Base-by-base conservation (phyloP, 2,888 invertebrate species). In the Tridacna crocea region DNA sequence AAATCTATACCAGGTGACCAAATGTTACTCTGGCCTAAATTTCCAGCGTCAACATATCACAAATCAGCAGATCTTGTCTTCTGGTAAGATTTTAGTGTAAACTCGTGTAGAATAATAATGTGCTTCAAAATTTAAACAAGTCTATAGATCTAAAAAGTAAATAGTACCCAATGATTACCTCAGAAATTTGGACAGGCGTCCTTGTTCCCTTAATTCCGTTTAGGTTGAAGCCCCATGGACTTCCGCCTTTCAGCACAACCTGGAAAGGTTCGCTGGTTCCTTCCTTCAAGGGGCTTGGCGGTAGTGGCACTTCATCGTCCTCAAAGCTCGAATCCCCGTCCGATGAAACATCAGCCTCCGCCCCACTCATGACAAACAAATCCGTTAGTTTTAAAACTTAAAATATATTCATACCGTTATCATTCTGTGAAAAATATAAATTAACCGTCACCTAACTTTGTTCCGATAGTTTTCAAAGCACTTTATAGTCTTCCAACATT, bases 201-300 rank as follows among this genome's bases (percentile, higher is more conserved):
- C 79, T 84, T 13, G 88, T 82, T 27, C 89, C 90, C 12, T 82
- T 72, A 8, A 91, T 91, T 46, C 90, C 90, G 46, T 83, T 83
- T 51, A 92, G 60, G 13, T 87, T 88, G 68, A 92, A 92, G 8
- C 92, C 92, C 92, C 92, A 92, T 15, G 92, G 92, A 26, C 84
- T 81, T 0, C 92, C 92, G 1, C 92, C 92, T 72, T 89, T 89
- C 22, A 92, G 80, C 60, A 91, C 87, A 46, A 92, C 90, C 27
- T 89, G 88, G 75, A 91, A 90, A 3, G 91, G 88, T 47, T 87
- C 88, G 22, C 75, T 83, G 47, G 81, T 79, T 55, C 85, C 85
- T 47, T 79, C 75, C 63, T 83, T 83, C 68, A 86, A 58, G 24
- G 85, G 85, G 27, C 85, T 86, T 15, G 72, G 72, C n/a, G 85